Conservation (phyloP, 2,888 invertebrate genomes). For the Rhyacophila evoluta region DNA sequence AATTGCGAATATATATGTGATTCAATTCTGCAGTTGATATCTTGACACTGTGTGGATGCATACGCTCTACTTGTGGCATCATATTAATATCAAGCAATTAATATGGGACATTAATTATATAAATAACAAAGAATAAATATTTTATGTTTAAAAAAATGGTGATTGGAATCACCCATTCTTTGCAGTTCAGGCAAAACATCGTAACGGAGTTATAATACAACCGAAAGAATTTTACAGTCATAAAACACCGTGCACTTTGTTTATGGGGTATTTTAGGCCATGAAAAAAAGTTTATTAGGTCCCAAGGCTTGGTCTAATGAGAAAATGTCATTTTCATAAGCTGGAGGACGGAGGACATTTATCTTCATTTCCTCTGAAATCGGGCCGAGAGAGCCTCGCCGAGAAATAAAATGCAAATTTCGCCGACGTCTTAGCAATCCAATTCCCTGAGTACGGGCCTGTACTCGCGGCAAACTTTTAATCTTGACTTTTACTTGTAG, state of each 20-base stretch:
- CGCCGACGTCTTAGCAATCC: not conserved
- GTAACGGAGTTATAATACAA: too few species aligned
- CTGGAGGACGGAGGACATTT: not conserved
- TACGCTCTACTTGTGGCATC: too few species aligned
- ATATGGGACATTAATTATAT: too few species aligned
- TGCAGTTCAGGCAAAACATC: too few species aligned
- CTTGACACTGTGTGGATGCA: too few species aligned
- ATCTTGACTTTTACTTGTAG: too few species aligned
- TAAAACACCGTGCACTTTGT: not conserved
- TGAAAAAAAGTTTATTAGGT: not conserved
- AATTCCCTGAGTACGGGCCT: not conserved
- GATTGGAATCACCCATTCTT: too few species aligned
- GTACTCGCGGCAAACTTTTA: not conserved
- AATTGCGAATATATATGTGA: too few species aligned
- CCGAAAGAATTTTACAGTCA: not conserved
- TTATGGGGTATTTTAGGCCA: not conserved
- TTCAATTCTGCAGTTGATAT: too few species aligned
- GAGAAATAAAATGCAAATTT: conserved; percentile 12
- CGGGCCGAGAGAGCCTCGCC: not conserved
- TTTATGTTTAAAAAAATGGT: too few species aligned
- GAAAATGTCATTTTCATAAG: conserved; percentile 15
- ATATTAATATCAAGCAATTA: too few species aligned
- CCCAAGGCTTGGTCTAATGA: conserved; percentile 10
- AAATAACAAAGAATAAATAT: too few species aligned
- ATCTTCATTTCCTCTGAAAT: conserved; percentile 1